These are phyloP conservation scores for Chymomyza fuscimana DNA, from an alignment of 2,888 invertebrate species.

Conservation along the genomic window DNA sequence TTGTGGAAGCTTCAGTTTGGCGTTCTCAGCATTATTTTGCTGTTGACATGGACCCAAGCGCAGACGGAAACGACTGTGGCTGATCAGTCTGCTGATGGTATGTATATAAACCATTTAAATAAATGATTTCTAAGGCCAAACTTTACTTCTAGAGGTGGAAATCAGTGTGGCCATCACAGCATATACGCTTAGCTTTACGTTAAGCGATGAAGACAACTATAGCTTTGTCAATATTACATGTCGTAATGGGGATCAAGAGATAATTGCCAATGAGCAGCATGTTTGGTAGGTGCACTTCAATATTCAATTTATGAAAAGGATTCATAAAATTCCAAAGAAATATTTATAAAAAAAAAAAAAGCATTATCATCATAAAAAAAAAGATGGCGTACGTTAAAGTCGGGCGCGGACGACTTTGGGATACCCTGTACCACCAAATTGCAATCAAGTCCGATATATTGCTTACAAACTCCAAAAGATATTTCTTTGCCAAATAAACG, in stretches of 20 bases:
- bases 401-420: too few relatives aligned
- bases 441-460: too few relatives aligned
- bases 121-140: background rate
- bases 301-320: background rate
- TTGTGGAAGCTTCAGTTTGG: conserved; percentile 45
- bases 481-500: too few relatives aligned
- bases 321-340: background rate
- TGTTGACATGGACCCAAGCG: conserved; percentile 27
- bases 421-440: too few relatives aligned
- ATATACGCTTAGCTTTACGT: conserved; percentile 54
- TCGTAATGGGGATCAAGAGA: conserved; percentile 33
- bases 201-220: conserved; percentile 54
- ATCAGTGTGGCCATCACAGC: conserved; percentile 48
- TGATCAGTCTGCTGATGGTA: background rate
- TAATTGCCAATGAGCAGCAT: conserved; percentile 44
- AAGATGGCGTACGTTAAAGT: too few relatives aligned
- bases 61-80: conserved; percentile 22
- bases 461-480: too few relatives aligned
- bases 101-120: background rate
- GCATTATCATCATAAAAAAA: too few relatives aligned
- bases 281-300: conserved; percentile 57
- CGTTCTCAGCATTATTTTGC: conserved; percentile 40
- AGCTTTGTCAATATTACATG: conserved; percentile 62
- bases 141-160: conserved; percentile 18
- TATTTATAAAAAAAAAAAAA: background rate